Evolutionary conservation across 2,888 invertebrate species (phyloP), one percentile per base, ranked within the genome.

Genomic region (Acrocera orbiculus): DNA sequence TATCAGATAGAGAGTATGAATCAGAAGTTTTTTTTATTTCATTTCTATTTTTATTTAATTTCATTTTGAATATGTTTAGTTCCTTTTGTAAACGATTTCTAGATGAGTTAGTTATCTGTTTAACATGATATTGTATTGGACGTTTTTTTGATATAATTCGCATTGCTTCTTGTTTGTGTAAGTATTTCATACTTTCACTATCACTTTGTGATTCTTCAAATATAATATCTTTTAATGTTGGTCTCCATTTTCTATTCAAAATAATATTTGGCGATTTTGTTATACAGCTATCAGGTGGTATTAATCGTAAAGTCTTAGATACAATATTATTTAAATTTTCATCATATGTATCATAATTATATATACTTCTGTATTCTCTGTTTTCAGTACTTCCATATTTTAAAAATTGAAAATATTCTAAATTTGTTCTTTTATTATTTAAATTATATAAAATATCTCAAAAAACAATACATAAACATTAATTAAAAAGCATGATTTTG

Each of bases 361-460:
- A 39, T 35, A 34, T 40, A 30, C 40, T 39, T 25, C 24, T 30
- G 17, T 19, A 24, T 19, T 34, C 23, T 24, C 42, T 36, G 42
- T 42, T 27, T 40, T 43, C 47, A 36, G 63, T 61, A 34, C 63
- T 38, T 35, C 65, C 62, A 11, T 64, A 61, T 46, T 63, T 67
- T 48, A 71, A 61, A 62, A 71, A 69, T 60, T 70, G 69, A 59
- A 71, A 62, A 55, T 69, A 70, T 47, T 69, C 68, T 56, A 49
- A 44, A 16, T 49, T n/a, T n/a, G n/a, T n/a, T n/a, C n/a, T n/a
- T n/a, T n/a, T n/a, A n/a, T n/a, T n/a, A n/a, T n/a, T n/a, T n/a
- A n/a, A n/a, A n/a, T n/a, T n/a, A n/a, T n/a, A n/a, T n/a, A n/a
- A n/a, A n/a, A n/a, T n/a, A n/a, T n/a, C n/a, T n/a, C n/a, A n/a